These are phyloP conservation scores for Blastomussa wellsi DNA, from an alignment of 92 coral and sea anemone genomes.

Conservation along the genomic window DNA sequence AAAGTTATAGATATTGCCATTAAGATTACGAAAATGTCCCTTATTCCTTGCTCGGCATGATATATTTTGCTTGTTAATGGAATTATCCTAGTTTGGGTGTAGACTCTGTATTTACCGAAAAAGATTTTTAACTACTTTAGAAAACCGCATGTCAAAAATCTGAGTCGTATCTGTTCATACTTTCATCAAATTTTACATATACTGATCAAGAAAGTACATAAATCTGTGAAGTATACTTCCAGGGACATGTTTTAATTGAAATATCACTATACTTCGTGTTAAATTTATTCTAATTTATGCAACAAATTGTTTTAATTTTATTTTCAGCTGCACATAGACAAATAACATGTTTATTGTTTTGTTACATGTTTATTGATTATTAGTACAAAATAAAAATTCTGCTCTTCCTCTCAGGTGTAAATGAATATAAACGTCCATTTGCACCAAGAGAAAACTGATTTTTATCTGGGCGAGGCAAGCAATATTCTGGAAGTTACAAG, in stretches of 20 bases:
- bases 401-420: background rate
- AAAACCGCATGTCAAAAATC: background rate
- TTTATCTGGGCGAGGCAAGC: background rate
- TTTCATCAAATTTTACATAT: background rate
- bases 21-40: background rate
- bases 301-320: background rate
- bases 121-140: background rate
- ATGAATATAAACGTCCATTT: background rate
- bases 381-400: background rate
- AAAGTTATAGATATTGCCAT: background rate
- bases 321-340: constrained; percentile 16
- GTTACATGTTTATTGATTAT: too few relatives aligned
- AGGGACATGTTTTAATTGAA: background rate
- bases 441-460: background rate
- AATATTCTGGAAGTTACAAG: background rate
- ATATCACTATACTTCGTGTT: background rate
- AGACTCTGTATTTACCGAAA: background rate
- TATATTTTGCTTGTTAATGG: background rate
- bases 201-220: constrained; percentile 6
- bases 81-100: constrained; percentile 14
- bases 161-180: background rate
- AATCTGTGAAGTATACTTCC: background rate
- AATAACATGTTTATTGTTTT: background rate
- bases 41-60: background rate
- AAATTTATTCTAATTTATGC: constrained; percentile 8